Conservation (phyloP, 1,140 invertebrate species). For the Hesperophylax magnus region DNA sequence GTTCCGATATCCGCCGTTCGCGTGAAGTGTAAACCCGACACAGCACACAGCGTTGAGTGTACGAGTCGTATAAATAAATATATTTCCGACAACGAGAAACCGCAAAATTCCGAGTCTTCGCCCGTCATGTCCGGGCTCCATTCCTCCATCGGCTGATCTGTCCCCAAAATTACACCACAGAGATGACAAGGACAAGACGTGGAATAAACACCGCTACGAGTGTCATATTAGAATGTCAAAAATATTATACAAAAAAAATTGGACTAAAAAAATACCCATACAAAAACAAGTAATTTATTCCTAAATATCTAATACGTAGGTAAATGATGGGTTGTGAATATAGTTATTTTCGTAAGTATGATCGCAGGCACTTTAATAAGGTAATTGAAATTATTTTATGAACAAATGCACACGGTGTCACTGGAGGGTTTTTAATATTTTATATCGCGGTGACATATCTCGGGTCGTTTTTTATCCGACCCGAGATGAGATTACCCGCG, state of each 20-base stretch:
- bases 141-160: not conserved
- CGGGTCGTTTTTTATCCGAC: constrained; percentile 1
- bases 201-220: no score
- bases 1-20: not conserved
- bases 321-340: no score
- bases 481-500: not conserved
- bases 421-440: no score
- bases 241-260: no score
- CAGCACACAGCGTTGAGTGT: not conserved
- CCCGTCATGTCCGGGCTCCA: not conserved
- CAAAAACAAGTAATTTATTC: no score
- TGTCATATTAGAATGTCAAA: no score
- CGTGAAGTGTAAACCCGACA: not conserved
- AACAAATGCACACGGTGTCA: no score
- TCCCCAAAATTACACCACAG: constrained; percentile 1
- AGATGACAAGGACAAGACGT: not conserved
- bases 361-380: no score
- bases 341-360: no score
- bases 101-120: constrained; percentile 19
- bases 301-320: no score
- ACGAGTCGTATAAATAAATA: constrained; percentile 2
- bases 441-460: not conserved
- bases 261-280: no score
- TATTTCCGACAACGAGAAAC: constrained; percentile 7
- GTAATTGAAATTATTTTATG: no score